Evolutionary conservation across 2,113 vertebrate genomes (phyloP).

Genomic region (Saiga tatarica): DNA sequence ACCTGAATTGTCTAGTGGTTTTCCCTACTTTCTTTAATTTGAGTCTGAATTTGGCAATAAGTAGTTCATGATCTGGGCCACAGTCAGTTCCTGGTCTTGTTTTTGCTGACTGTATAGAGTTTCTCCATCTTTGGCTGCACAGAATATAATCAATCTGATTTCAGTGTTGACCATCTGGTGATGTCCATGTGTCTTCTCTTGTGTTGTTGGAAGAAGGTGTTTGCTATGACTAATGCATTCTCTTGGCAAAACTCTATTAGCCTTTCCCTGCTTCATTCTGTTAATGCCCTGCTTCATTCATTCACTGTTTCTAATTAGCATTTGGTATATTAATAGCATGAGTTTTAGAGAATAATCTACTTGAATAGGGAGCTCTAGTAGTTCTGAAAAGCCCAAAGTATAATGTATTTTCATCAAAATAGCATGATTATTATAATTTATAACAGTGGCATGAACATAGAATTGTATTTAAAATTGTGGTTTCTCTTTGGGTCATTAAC

Average conservation of each 20-base stretch:
- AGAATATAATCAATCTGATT: background rate
- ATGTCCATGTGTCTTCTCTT: background rate
- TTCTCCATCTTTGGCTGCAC: background rate
- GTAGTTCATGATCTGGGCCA: background rate
- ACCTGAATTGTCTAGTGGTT: background rate
- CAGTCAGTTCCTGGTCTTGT: background rate
- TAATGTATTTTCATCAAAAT: background rate
- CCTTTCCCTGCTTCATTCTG: background rate
- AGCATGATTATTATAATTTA: background rate
- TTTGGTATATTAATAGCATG: background rate
- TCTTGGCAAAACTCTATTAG: background rate
- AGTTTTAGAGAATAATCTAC: background rate
- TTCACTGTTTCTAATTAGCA: background rate
- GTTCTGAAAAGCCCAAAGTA: background rate
- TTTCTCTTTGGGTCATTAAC: background rate
- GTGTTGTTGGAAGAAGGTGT: background rate
- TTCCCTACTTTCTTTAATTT: background rate
- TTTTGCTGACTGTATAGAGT: background rate
- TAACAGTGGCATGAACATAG: background rate
- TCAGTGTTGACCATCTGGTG: background rate
- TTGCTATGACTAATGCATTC: background rate
- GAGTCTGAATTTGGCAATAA: background rate
- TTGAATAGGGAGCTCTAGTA: background rate
- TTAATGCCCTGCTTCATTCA: background rate
- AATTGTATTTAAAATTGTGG: background rate